phyloP scores from a whole-genome alignment of 2,113 vertebrate genomes.

The Esox niger region DNA sequence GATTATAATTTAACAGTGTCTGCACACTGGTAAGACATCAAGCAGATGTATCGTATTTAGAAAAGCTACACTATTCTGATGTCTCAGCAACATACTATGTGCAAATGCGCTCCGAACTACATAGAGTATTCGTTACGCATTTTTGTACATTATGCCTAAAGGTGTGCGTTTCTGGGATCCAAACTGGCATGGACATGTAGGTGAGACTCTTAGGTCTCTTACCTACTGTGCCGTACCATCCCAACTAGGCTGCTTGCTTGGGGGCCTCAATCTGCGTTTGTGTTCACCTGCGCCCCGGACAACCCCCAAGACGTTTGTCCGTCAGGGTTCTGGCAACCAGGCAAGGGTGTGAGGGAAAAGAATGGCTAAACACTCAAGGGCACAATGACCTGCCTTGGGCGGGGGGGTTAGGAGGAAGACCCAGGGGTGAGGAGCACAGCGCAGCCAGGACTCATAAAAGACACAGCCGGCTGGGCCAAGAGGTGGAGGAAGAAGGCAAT shows the following conservation, averaged over 20 bases:
- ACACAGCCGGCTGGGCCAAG: constrained; percentile 48
- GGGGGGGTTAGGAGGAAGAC: constrained; percentile 50
- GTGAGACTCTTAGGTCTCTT: too few relatives aligned
- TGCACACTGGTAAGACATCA: too few relatives aligned
- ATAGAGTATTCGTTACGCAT: too few relatives aligned
- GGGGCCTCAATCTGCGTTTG: background rate
- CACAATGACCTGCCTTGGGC: constrained; percentile 32
- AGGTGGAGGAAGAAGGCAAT: constrained; percentile 87
- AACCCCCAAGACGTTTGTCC: background rate
- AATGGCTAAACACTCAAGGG: constrained; percentile 26
- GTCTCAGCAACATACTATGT: too few relatives aligned
- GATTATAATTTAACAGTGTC: too few relatives aligned
- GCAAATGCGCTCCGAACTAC: too few relatives aligned
- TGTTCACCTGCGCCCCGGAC: background rate
- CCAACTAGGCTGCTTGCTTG: constrained; percentile 12
- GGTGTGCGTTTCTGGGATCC: too few relatives aligned
- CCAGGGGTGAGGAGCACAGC: constrained; percentile 46
- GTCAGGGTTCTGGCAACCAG: constrained; percentile 10
- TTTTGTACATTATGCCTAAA: too few relatives aligned
- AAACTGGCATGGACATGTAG: too few relatives aligned
- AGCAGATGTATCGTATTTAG: too few relatives aligned
- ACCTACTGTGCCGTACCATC: too few relatives aligned
- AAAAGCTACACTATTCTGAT: too few relatives aligned
- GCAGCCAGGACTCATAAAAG: constrained; percentile 81
- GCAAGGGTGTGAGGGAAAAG: constrained; percentile 19